Percentiles rank a stretch among this genome's conserved stretches.
Evolutionary conservation across 2,888 invertebrate genomes (phyloP).

Genomic region (Eupithecia inturbata): DNA sequence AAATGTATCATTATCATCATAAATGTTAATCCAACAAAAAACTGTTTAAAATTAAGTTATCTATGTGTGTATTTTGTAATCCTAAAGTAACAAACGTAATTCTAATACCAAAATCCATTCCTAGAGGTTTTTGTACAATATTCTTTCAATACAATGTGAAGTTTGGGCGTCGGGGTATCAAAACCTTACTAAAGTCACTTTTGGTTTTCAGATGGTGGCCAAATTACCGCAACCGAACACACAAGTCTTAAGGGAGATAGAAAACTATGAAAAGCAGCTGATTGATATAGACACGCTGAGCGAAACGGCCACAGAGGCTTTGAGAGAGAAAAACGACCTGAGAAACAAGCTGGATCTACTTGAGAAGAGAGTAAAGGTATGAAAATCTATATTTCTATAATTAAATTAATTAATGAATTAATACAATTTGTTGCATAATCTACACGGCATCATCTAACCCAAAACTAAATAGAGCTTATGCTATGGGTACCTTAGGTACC

Average conservation of each 20-base stretch:
- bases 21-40: no score
- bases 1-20: no score
- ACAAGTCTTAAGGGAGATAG: conserved; percentile 87
- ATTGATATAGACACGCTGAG: conserved; percentile 91
- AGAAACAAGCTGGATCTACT: conserved; percentile 87
- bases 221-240: conserved; percentile 86
- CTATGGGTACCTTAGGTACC: no score
- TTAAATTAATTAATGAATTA: background rate
- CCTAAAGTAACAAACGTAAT: background rate
- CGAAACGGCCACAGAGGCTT: conserved; percentile 87
- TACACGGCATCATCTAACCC: no score
- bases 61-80: background rate
- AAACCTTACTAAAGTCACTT: background rate
- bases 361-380: conserved; percentile 89
- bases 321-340: conserved; percentile 86
- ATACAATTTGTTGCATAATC: background rate
- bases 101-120: background rate
- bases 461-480: background rate
- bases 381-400: background rate
- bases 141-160: background rate
- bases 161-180: background rate
- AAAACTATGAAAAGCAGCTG: conserved; percentile 90
- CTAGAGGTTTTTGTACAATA: background rate
- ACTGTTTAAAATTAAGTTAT: no score
- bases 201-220: conserved; percentile 83